These are phyloP conservation scores for Ormyrus pomaceus DNA, from an alignment of 2,888 invertebrate genomes.

Conservation along the genomic window DNA sequence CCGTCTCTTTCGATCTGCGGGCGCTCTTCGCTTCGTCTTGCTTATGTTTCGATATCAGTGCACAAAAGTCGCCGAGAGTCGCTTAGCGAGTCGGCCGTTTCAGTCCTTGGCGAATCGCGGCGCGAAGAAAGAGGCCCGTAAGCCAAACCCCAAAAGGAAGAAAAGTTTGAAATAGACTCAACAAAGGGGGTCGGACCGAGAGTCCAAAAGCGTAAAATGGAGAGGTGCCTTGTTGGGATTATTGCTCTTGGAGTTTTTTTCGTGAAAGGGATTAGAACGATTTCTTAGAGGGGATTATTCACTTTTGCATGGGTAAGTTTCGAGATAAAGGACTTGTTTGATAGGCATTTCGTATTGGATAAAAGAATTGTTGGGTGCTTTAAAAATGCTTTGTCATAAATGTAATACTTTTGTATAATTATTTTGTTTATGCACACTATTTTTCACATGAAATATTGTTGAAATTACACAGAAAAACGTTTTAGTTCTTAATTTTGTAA, in stretches of 20 bases:
- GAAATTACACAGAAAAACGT: too few relatives aligned
- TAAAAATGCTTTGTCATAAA: too few relatives aligned
- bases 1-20: not conserved
- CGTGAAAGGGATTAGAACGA: not conserved
- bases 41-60: constrained; percentile 11
- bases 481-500: too few relatives aligned
- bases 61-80: constrained; percentile 34
- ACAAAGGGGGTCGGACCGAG: constrained; percentile 11
- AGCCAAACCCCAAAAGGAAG: constrained; percentile 24
- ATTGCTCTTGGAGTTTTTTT: not conserved
- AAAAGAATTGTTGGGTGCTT: not conserved
- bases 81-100: constrained; percentile 13
- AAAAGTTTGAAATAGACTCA: constrained; percentile 33
- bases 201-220: too few relatives aligned
- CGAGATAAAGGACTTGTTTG: too few relatives aligned
- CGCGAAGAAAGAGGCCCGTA: constrained; percentile 35
- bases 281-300: not conserved
- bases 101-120: constrained; percentile 28
- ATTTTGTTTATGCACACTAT: too few relatives aligned
- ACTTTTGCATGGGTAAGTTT: not conserved
- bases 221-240: too few relatives aligned
- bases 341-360: too few relatives aligned
- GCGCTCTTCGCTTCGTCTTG: not conserved
- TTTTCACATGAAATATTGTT: too few relatives aligned
- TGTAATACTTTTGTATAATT: too few relatives aligned